These are phyloP conservation scores for Pan troglodytes DNA, from an alignment of 2,113 vertebrate species.

Conservation along the genomic window DNA sequence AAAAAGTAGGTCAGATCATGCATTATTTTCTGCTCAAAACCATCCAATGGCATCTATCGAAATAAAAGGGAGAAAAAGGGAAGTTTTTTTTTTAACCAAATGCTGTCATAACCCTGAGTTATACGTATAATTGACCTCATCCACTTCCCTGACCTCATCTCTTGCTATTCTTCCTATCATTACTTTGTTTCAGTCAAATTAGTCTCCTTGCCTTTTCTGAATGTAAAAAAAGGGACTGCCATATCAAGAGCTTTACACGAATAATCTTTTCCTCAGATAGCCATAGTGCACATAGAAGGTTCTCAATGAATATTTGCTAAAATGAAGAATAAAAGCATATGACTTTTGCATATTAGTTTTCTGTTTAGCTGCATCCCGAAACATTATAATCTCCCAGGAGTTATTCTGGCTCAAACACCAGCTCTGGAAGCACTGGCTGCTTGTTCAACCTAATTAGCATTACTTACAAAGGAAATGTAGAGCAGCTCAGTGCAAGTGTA, in stretches of 20 bases:
- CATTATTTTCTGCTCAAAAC: background rate
- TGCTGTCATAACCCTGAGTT: background rate
- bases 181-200: background rate
- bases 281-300: background rate
- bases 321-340: conserved; percentile 19
- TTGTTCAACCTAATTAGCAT: conserved; percentile 73
- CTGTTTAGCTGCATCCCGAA: conserved; percentile 20
- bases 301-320: background rate
- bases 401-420: conserved; percentile 40
- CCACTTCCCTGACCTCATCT: background rate
- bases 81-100: background rate
- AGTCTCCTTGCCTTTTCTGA: background rate
- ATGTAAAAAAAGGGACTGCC: background rate
- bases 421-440: conserved; percentile 37
- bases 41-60: background rate
- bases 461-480: conserved; percentile 71
- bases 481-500: conserved; percentile 60
- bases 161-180: background rate
- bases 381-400: conserved; percentile 51
- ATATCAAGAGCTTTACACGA: background rate
- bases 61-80: background rate
- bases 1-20: background rate
- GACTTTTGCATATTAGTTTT: background rate
- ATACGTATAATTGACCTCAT: background rate
- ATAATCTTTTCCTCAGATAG: background rate